phyloP scores from a whole-genome alignment of 1,140 invertebrate genomes.

The Aethina tumida region DNA sequence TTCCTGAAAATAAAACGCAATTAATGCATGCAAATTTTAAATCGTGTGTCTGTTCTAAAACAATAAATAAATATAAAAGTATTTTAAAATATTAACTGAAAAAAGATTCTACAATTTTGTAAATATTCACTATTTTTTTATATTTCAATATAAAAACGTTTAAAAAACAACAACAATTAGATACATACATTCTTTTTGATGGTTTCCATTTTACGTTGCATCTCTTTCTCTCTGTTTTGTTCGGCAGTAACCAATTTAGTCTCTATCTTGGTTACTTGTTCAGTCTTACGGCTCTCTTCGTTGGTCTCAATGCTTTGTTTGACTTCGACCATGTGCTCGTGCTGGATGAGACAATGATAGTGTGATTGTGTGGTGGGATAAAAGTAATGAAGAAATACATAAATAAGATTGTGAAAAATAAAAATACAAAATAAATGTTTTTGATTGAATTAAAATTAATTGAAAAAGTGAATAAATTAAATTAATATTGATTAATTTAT shows the following conservation, averaged over 20 bases:
- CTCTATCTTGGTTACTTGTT: constrained; percentile 58
- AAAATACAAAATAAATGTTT: constrained; percentile 4
- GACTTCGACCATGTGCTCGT: constrained; percentile 48
- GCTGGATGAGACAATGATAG: constrained; percentile 21
- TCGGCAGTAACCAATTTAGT: constrained; percentile 64
- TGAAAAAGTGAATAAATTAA: no score
- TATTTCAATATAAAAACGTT: background rate
- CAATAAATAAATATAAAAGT: constrained; percentile 5
- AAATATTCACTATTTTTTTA: background rate
- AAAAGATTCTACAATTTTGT: background rate
- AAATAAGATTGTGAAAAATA: constrained; percentile 6
- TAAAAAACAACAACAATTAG: constrained; percentile 7
- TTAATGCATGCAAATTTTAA: no score
- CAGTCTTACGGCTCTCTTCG: constrained; percentile 50
- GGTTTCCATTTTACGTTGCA: constrained; percentile 68
- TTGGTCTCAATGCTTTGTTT: constrained; percentile 49
- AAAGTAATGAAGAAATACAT: constrained; percentile 1
- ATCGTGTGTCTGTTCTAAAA: background rate
- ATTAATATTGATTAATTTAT: no score
- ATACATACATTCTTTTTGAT: constrained; percentile 65
- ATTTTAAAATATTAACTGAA: background rate
- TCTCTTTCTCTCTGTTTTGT: constrained; percentile 66
- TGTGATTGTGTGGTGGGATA: background rate
- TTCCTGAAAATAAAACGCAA: constrained; percentile 51
- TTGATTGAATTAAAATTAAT: no score